Evolutionary conservation across 1,140 invertebrate genomes (phyloP), one percentile per base, ranked within the genome.

Genomic region (Cepaea nemoralis): DNA sequence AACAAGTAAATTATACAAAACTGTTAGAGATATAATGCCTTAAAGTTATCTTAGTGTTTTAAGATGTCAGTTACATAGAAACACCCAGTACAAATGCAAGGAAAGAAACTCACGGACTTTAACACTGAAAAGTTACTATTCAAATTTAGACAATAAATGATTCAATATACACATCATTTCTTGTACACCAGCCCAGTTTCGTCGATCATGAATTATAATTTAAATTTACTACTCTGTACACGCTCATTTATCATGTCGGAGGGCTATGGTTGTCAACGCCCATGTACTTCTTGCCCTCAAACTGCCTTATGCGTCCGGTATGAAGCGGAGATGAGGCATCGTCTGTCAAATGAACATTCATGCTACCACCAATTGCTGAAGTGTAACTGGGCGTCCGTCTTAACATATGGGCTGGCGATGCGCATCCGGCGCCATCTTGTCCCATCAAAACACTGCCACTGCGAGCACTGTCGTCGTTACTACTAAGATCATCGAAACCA

Each of bases 341-440:
- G 67, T 71, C 24, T 55, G 24, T 50, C 63, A 33, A 33, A 33
- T 76, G 75, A 40, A 59, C 27, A 59, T 59, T 31, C 48, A 80
- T n/a, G 40, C 82, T 76, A 79, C 83, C 63, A 81, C 82, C 67
- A 27, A 88, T 82, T 35, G 87, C 87, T 66, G 84, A 85, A 24
- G 87, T 87, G 77, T 88, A 88, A 76, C 87, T 88, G 5, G 86
- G 85, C 27, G 87, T 87, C 22, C 87, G 84, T 31, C 84, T 71
- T 16, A 88, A 71, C n/a, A 59, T 79, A 22, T 80, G 77, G 45
- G 63, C 31, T 0, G 66, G 77, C 31, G 55, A 45, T 48, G 37
- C 8, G 63, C 50, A 33, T 66, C 75, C 42, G 14, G 39, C 33
- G 33, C 59, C 59, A 3, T 81, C 33, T 76, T 76, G 45, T 66